Conservation (phyloP, 2,888 invertebrate species). For the Marasmarcha lunaedactyla region DNA sequence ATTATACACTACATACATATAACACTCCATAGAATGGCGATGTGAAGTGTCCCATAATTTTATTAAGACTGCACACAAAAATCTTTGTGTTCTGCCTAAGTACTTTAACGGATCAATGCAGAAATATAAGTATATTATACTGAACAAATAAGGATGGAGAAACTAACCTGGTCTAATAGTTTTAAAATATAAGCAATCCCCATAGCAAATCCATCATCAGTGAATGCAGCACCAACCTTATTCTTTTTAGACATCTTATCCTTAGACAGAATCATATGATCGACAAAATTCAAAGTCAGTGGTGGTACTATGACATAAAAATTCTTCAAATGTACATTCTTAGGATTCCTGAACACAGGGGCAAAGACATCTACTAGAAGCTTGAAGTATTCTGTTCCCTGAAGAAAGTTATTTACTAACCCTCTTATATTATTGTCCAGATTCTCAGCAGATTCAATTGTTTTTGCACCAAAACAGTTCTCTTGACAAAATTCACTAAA, state of each 20-base stretch:
- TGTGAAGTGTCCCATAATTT: too few relatives aligned
- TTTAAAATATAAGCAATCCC: constrained; percentile 93
- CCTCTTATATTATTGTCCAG: constrained; percentile 83
- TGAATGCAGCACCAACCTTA: constrained; percentile 89
- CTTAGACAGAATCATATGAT: constrained; percentile 91
- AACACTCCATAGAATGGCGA: too few relatives aligned
- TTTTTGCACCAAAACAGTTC: constrained; percentile 69
- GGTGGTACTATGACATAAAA: constrained; percentile 96
- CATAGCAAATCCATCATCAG: constrained; percentile 98
- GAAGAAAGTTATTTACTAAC: constrained; percentile 85
- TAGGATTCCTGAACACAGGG: constrained; percentile 85
- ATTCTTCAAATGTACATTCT: constrained; percentile 89
- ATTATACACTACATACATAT: too few relatives aligned
- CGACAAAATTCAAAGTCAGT: constrained; percentile 93
- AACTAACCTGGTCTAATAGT: constrained; percentile 81
- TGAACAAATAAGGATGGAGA: too few relatives aligned
- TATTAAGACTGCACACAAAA: too few relatives aligned
- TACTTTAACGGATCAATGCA: too few relatives aligned
- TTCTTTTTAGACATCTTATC: constrained; percentile 94
- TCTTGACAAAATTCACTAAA: constrained; percentile 75
- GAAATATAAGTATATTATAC: too few relatives aligned
- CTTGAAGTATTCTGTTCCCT: constrained; percentile 90
- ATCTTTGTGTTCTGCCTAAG: too few relatives aligned
- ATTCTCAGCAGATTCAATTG: constrained; percentile 75
- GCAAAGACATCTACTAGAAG: constrained; percentile 93